Conservation (phyloP, 2,113 vertebrate genomes). For the Alces alces region DNA sequence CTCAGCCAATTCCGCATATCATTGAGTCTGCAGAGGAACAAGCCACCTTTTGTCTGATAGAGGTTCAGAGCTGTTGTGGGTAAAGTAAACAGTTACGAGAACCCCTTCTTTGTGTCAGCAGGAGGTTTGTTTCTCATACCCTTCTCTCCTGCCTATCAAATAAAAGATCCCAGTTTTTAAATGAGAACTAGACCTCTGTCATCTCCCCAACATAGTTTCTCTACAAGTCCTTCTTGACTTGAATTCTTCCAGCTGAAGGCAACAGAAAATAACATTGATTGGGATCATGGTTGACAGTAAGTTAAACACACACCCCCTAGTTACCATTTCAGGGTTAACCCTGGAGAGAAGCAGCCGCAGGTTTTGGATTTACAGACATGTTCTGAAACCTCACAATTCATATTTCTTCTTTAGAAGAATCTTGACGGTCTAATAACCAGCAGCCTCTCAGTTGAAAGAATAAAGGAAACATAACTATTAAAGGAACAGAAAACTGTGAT, state of each 20-base stretch:
- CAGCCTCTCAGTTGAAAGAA: background rate
- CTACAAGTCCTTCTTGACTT: background rate
- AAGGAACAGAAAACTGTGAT: background rate
- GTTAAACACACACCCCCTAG: background rate
- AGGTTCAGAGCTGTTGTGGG: conserved; percentile 9
- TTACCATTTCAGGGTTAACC: background rate
- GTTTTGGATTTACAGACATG: conserved; percentile 44
- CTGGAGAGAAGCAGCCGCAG: background rate
- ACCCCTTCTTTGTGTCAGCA: conserved; percentile 24
- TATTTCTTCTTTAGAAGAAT: conserved; percentile 45
- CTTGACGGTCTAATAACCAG: background rate
- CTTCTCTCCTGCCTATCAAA: background rate
- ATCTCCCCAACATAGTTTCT: background rate
- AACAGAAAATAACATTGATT: conserved; percentile 7
- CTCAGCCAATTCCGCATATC: conserved; percentile 47
- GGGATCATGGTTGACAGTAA: background rate
- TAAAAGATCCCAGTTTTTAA: conserved; percentile 5
- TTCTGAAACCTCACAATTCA: conserved; percentile 35
- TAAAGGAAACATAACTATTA: background rate
- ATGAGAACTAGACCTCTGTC: background rate
- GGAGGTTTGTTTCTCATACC: conserved; percentile 17
- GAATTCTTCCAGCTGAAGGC: background rate
- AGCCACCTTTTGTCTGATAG: conserved; percentile 61
- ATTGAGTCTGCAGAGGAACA: background rate
- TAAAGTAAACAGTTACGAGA: conserved; percentile 56